Conservation (phyloP, 2,888 invertebrate genomes). For the Linyphia triangularis region DNA sequence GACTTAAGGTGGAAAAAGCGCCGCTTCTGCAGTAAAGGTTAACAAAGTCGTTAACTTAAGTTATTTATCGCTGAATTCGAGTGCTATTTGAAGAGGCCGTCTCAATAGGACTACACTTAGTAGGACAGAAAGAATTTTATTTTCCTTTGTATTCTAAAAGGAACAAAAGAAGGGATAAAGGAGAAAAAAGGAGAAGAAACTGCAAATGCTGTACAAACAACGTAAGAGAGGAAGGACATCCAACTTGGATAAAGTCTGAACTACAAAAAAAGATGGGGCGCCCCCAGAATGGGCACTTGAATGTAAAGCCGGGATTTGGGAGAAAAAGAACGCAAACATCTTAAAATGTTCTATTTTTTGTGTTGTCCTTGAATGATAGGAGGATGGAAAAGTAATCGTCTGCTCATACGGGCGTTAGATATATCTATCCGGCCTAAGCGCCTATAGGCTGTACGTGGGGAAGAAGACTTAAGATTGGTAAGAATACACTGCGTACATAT, state of each 20-base stretch:
- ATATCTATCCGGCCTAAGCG: conserved; percentile 4
- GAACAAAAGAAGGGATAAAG: conserved; percentile 46
- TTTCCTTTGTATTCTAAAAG: conserved; percentile 44
- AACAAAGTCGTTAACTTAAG: conserved; percentile 72
- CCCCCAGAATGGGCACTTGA: conserved; percentile 65
- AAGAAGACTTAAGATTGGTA: not conserved
- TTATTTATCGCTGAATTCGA: conserved; percentile 67
- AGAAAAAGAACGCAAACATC: conserved; percentile 66
- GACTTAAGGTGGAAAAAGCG: conserved; percentile 43
- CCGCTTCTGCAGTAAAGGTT: conserved; percentile 55
- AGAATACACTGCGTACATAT: not conserved
- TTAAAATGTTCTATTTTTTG: conserved; percentile 47
- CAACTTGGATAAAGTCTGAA: conserved; percentile 48
- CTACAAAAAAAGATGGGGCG: conserved; percentile 12
- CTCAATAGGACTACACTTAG: conserved; percentile 66
- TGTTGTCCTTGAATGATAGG: conserved; percentile 29
- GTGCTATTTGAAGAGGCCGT: conserved; percentile 62
- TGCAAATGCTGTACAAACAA: conserved; percentile 65
- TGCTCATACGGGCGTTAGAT: conserved; percentile 49
- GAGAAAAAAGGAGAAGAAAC: conserved; percentile 31
- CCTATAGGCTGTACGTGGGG: not conserved
- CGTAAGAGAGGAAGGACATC: conserved; percentile 41
- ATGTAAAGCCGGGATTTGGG: conserved; percentile 66
- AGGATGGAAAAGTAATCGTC: conserved; percentile 40
- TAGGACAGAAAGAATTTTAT: conserved; percentile 48